Base-by-base conservation (phyloP, 2,797 vertebrate species). In the Poecile montanus region DNA sequence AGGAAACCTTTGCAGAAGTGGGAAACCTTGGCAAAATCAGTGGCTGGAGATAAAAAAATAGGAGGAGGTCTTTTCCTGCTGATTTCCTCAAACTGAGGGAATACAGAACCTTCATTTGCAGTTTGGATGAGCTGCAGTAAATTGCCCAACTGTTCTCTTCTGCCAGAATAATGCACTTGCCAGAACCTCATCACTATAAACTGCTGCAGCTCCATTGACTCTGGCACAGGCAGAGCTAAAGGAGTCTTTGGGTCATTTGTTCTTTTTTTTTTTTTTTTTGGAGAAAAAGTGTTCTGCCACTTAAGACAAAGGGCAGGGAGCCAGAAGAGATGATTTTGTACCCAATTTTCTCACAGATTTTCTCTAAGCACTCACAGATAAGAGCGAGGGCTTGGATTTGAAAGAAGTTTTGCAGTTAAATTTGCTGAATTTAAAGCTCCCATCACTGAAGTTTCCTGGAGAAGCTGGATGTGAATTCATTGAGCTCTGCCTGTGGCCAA, bases 101-200 rank as follows among this genome's bases (percentile, higher is more conserved):
- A 91, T 40, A 51, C 88, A 85, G 75, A 94, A 92, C 72, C 81
- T 85, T 92, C 86, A 85, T 82, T 94, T 89, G 92, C 95, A 89
- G 84, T 91, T 95, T 86, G 92, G 91, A 95, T 84, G 92, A 96
- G 75, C 88, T 20, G 16, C 61, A 78, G 78, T 47, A 93, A 96
- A 96, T 91, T 95, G 94, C 82, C 63, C 94, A 95, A 92, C 77
- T 90, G 84, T 75, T 93, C 71, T 84, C 56, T 91, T 44, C 85
- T 85, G 65, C 91, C 63, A 89, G 81, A 96, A 93, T 80, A 92
- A 94, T 48, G 72, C 58, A 85, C 76, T 90, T 86, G 85, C 51
- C 85, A 96, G 88, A 89, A 88, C 36, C 82, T 92, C 91, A 91
- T 92, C 80, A 79, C 79, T 68, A 12, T 16, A 88, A 94, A 94